phyloP scores from a whole-genome alignment of 1,140 invertebrate genomes.

The Drosophila kepulauana region DNA sequence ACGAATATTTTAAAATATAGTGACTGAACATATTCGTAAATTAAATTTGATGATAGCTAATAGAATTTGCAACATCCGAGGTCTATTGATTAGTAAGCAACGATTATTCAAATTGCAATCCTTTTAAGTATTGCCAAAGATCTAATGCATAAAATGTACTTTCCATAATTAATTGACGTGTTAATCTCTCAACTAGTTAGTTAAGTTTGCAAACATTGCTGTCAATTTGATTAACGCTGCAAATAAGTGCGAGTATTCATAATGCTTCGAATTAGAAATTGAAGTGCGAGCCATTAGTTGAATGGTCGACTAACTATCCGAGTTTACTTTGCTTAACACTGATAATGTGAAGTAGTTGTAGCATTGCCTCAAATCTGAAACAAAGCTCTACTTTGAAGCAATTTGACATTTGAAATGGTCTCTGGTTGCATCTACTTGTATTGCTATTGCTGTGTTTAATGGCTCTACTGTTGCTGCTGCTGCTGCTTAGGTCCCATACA shows the following conservation, averaged over 20 bases:
- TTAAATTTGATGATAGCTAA: no score
- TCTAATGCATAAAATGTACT: no score
- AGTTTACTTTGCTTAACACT: constrained; percentile 18
- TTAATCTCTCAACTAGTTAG: background rate
- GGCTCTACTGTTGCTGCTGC: constrained; percentile 14
- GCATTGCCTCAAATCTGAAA: constrained; percentile 27
- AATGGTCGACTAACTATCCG: background rate
- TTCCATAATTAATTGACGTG: background rate
- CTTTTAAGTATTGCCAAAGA: no score
- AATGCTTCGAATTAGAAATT: constrained; percentile 7
- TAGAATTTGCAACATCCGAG: no score
- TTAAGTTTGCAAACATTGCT: background rate
- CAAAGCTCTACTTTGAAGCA: constrained; percentile 35
- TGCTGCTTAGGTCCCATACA: constrained; percentile 27
- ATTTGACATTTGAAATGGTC: constrained; percentile 31
- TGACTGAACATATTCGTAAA: no score
- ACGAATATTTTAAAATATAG: no score
- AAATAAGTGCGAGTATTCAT: background rate
- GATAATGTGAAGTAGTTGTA: constrained; percentile 13
- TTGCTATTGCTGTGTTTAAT: constrained; percentile 15
- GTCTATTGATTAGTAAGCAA: no score
- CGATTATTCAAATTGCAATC: no score
- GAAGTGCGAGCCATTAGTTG: background rate
- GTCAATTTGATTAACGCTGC: constrained; percentile 9
- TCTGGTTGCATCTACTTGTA: constrained; percentile 1